phyloP scores from a whole-genome alignment of 2,888 invertebrate species.

The Stenolophus ochropezus region DNA sequence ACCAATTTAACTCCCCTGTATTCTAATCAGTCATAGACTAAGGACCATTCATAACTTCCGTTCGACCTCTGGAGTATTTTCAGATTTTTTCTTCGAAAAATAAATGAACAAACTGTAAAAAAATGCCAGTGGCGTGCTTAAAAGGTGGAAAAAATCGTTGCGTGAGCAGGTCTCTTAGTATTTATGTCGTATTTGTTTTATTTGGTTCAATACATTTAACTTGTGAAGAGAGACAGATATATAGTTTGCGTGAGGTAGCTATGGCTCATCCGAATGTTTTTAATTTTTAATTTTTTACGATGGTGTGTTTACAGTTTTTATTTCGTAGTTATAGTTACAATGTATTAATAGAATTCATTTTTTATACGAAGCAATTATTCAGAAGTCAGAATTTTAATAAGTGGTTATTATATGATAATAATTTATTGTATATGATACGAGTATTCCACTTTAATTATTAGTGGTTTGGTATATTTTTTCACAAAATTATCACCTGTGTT shows the following conservation, averaged over 20 bases:
- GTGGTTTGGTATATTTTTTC: neutral
- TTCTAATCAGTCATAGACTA: slow-evolving; percentile 38
- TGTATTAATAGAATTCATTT: slow-evolving; percentile 20
- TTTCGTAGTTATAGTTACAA: slow-evolving; percentile 16
- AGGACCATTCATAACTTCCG: neutral
- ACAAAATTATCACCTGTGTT: neutral
- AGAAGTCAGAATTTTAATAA: slow-evolving; percentile 11
- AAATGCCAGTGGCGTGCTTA: slow-evolving; percentile 28
- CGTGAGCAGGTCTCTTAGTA: slow-evolving; percentile 24
- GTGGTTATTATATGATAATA: slow-evolving; percentile 4
- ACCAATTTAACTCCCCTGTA: neutral
- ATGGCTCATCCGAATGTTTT: slow-evolving; percentile 43
- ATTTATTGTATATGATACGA: neutral
- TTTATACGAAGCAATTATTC: slow-evolving; percentile 22
- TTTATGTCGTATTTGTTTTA: slow-evolving; percentile 47
- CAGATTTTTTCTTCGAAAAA: slow-evolving; percentile 20
- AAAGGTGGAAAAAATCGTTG: slow-evolving; percentile 41
- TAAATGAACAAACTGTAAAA: slow-evolving; percentile 40
- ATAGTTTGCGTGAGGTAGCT: slow-evolving; percentile 42
- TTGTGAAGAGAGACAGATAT: slow-evolving; percentile 3
- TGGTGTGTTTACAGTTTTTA: slow-evolving; percentile 43
- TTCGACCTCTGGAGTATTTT: slow-evolving; percentile 14
- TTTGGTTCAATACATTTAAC: slow-evolving; percentile 51
- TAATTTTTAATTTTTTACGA: slow-evolving; percentile 46
- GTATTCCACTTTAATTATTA: neutral